Percentiles rank a stretch among this genome's conserved stretches.
Conservation (phyloP, 2,113 vertebrate species). For the Sceloporus tristichus region DNA sequence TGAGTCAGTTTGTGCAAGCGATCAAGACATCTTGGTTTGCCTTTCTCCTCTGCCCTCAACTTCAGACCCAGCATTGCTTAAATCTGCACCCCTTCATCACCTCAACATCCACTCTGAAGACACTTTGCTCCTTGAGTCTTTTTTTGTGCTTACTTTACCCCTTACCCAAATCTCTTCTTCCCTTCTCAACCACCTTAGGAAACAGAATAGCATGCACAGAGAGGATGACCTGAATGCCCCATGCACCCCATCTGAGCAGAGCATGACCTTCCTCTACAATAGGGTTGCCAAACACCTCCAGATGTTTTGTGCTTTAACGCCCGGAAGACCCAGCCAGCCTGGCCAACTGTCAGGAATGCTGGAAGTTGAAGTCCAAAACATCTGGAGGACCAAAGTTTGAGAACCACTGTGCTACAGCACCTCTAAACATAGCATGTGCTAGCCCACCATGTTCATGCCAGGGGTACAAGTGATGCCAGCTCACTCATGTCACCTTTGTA, state of each 20-base stretch:
- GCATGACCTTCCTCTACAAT: no score
- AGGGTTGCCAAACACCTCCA: no score
- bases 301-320: no score
- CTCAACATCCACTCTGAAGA: background rate
- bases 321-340: no score
- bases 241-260: no score
- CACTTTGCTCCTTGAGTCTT: background rate
- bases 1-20: background rate
- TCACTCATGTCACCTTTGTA: background rate
- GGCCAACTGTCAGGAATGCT: no score
- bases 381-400: no score
- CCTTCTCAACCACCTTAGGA: background rate
- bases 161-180: background rate
- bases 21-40: background rate
- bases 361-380: no score
- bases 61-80: background rate
- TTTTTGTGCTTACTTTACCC: accelerated
- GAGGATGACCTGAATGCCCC: background rate
- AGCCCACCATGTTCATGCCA: background rate
- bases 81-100: no score
- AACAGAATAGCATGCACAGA: no score
- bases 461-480: background rate
- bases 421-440: no score
- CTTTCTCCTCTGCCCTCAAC: background rate
- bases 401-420: no score